Evolutionary conservation across 2,113 vertebrate genomes (phyloP), one percentile per base, ranked within the genome.

Genomic region (Dasypus novemcinctus): DNA sequence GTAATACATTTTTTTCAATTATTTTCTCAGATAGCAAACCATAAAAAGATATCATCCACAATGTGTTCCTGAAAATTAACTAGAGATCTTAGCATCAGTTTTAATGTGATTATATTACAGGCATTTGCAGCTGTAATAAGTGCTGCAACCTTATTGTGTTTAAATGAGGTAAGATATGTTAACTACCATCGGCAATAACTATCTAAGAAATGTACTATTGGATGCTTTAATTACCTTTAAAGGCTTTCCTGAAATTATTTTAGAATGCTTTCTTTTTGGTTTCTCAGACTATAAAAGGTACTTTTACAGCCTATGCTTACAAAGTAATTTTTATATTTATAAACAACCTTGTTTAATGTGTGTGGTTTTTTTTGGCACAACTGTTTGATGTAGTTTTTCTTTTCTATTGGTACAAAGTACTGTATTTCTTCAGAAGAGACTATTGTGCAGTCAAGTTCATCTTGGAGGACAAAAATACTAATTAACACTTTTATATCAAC

Each of bases 121-220:
- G 81, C 43, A 79, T 78, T 63, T n/a, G 25, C 57, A 94, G 46
- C 71, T 31, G 14, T 23, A 94, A n/a, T 95, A 84, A 66, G 93
- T 83, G 36, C 52, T 78, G 13, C n/a, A 90, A 25, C 43, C 86
- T 94, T 92, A 95, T 63, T 94, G 92, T 71, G 79, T 96, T 96
- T 97, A 92, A 90, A 92, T 93, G 96, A 63, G 52, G 88, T 87
- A 93, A 97, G 97, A 95, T 84, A 2, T 7, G 36, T 94, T 95
- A 79, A 95, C 83, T 95, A 71, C 1, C 74, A 4, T 80, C 69
- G 95, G 72, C 96, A 46, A 76, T n/a, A 83, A 36, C 84, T 94
- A 18, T 93, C 97, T 98, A 95, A 83, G 81, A 84, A 87, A 91
- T 74, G 66, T 81, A 41, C 41, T 71, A 21, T 57, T 85, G 36